Conservation (phyloP, 2,113 vertebrate genomes). For the Thamnophis sirtalis region DNA sequence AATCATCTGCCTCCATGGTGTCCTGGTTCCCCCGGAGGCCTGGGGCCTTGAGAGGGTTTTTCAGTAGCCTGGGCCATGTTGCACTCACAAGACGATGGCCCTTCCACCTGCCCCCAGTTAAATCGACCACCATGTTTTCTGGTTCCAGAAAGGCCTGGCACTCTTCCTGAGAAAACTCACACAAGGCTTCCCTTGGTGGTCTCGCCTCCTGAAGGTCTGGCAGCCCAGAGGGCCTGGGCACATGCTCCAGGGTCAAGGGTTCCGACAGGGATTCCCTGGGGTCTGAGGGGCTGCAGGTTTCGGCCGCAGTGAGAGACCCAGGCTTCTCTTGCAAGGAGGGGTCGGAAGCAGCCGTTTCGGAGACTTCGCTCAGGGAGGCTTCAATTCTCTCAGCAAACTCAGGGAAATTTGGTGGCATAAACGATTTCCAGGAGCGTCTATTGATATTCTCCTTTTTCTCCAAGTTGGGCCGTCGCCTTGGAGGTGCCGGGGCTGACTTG, state of each 20-base stretch:
- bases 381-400: slow-evolving; percentile 93
- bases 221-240: slow-evolving; percentile 55
- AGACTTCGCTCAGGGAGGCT: slow-evolving; percentile 78
- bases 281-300: slow-evolving; percentile 49
- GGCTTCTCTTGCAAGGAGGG: slow-evolving; percentile 81
- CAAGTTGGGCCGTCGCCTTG: slow-evolving; percentile 80
- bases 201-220: slow-evolving; percentile 51
- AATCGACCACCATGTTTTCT: slow-evolving; percentile 6
- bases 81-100: slow-evolving; percentile 66
- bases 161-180: slow-evolving; percentile 50
- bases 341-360: slow-evolving; percentile 70
- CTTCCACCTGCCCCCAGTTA: slow-evolving; percentile 41
- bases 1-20: slow-evolving; percentile 64
- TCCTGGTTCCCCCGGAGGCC: slow-evolving; percentile 67
- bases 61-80: slow-evolving; percentile 75
- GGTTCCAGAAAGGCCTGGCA: slow-evolving; percentile 56
- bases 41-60: slow-evolving; percentile 66
- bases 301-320: slow-evolving; percentile 67
- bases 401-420: slow-evolving; percentile 92
- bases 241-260: slow-evolving; percentile 67
- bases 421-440: slow-evolving; percentile 94
- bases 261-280: slow-evolving; percentile 56
- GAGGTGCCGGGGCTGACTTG: slow-evolving; percentile 77
- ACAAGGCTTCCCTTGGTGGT: slow-evolving; percentile 43
- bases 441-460: slow-evolving; percentile 90